Evolutionary conservation across 2,113 vertebrate species (phyloP), one percentile per base, ranked within the genome.

Genomic region (Ammodytes dubius): DNA sequence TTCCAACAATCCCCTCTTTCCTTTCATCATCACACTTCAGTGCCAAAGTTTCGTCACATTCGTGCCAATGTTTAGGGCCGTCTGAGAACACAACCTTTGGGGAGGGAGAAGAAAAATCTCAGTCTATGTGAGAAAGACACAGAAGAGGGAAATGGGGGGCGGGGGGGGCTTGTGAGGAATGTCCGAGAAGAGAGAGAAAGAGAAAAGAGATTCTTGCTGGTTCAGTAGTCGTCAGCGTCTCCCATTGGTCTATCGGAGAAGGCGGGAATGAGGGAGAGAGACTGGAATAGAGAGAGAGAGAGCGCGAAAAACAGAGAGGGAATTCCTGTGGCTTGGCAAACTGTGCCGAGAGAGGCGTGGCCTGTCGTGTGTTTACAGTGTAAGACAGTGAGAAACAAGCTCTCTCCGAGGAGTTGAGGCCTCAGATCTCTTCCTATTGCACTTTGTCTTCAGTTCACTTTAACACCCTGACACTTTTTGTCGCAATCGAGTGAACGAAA

Each of bases 291-390:
- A 91, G 88, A 82, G 64, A 72, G 72, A 86, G 89, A 73, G 88
- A 91, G 85, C 90, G 72, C 83, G 81, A 90, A 88, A 83, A 65
- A 89, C 54, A 91, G 77, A 91, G 79, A 93, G 91, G 91, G 92
- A 93, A 94, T 95, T 95, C 93, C 94, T 95, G 94, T 95, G 94
- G 93, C 84, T 95, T 95, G 94, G 93, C 94, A 88, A 54, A 42
- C 72, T 49, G 81, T 68, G 84, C 73, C 61, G 70, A 84, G 86
- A 93, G 92, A 91, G 95, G 93, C 84, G 94, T 93, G 93, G 91
- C 80, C 80, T 91, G 81, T 77, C 57, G 60, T 84, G 84, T 92
- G 91, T 94, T 93, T 93, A 94, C 89, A 90, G 88, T 90, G 84
- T 84, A 80, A 90, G 86, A 88, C 87, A 75, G 88, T 87, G 84